Evolutionary conservation across 2,113 vertebrate genomes (phyloP).

Genomic region (Phrynosoma blainvillii): DNA sequence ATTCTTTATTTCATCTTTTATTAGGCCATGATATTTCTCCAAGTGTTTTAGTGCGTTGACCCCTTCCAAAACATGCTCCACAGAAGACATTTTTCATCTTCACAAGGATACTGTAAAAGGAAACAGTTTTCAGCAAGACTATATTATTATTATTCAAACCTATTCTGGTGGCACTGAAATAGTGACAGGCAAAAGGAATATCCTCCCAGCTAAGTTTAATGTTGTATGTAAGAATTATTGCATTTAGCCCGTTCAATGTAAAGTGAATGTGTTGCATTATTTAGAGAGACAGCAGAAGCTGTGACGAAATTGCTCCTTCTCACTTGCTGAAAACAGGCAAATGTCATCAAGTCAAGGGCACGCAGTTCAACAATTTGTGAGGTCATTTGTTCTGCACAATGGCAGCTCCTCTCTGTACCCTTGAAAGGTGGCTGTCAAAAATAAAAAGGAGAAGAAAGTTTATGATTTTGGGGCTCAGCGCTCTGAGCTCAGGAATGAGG

Average conservation of each 20-base stretch:
- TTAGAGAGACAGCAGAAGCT: background rate
- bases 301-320: background rate
- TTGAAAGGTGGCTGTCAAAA: conserved; percentile 26
- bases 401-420: conserved; percentile 10
- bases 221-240: conserved; percentile 38
- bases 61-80: background rate
- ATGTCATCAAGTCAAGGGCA: conserved; percentile 42
- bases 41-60: background rate
- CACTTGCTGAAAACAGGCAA: conserved; percentile 5
- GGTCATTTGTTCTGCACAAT: conserved; percentile 14
- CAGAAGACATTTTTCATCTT: background rate
- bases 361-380: background rate
- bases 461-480: conserved; percentile 24
- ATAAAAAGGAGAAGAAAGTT: background rate
- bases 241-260: conserved; percentile 24
- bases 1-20: conserved; percentile 3
- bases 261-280: background rate
- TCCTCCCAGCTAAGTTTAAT: background rate
- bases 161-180: background rate
- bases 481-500: conserved; percentile 18
- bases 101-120: conserved; percentile 27
- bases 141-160: conserved; percentile 16
- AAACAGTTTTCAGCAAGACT: background rate
- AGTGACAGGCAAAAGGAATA: conserved; percentile 5
- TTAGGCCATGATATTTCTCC: background rate